Evolutionary conservation across 1,140 invertebrate genomes (phyloP).

Genomic region (Ostrea edulis): DNA sequence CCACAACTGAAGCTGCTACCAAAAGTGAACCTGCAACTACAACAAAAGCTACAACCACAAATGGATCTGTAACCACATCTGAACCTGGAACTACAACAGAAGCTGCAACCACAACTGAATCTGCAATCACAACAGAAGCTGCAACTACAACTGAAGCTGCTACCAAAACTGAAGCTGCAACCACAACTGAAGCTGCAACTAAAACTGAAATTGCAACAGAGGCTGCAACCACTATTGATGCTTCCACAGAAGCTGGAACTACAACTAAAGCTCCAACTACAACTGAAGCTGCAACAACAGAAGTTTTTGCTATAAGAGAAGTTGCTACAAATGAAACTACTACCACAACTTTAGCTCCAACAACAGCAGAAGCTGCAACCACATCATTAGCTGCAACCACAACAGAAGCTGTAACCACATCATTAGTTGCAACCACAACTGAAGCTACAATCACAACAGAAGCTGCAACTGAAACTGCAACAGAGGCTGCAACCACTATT

Average conservation of each 20-base stretch:
- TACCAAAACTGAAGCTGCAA: neutral
- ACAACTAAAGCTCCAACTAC: neutral
- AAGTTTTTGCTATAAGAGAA: no score
- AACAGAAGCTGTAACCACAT: neutral
- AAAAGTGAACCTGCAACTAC: neutral
- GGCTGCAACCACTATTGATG: neutral
- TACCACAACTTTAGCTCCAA: neutral
- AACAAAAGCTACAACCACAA: neutral
- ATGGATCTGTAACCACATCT: neutral
- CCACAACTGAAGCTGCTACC: neutral
- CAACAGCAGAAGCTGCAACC: neutral
- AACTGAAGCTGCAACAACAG: neutral
- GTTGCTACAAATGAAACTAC: no score
- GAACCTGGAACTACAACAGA: neutral
- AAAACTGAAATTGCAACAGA: neutral
- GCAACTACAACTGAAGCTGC: neutral
- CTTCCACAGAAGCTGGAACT: neutral
- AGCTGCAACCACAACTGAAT: no score
- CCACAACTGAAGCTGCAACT: neutral
- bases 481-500: neutral
- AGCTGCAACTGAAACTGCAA: neutral
- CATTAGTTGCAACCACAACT: neutral
- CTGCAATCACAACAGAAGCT: no score
- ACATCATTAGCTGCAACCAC: neutral
- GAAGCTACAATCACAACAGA: neutral